Base-by-base conservation (phyloP, 2,113 vertebrate species). In the Boulengeromyrus knoepffleri region DNA sequence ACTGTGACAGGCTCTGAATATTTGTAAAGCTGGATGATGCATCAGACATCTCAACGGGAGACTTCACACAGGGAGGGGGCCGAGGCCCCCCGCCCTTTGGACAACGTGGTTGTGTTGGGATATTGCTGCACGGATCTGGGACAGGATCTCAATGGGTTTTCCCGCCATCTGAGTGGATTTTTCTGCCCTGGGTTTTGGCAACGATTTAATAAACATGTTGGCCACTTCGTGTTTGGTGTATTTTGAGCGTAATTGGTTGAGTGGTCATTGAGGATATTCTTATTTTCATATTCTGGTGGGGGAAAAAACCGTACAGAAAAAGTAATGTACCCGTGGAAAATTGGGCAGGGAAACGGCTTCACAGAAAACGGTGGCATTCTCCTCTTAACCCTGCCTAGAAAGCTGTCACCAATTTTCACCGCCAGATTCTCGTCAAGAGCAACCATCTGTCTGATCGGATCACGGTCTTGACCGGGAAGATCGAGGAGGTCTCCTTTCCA, bases 361-460 rank as follows among this genome's bases (percentile, higher is more conserved):
- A 47, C 19, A 47, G 83, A 47, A 42, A 85, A 85, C 0, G 45
- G 45, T 5, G 36, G 15, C 15, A 42, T 19, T 80, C 74, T 39
- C 5, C 36, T 80, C 5, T 19, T 17, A 80, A 80, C 17, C 13
- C 5, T 42, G 36, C 39, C 36, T 80, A 19, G 74, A 39, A 42
- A 36, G 36, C 12, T 36, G 36, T 80, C 36, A 42, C 42, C 36
- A 42, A 80, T 36, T 88, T 15, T 66, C 87, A 92, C 31, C 85
- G 93, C 49, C 91, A 97, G 96, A 92, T 96, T 42, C 93, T 97
- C 91, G 96, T 96, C 58, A 94, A 92, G 93, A 96, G 93, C 89
- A 98, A 97, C 88, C 90, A 90, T 47, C 93, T 97, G 91, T 96
- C 94, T 31, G 95, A 96, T 88, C 95, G 94, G 88, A 96, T 97